Conservation (phyloP, 2,797 vertebrate genomes). For the Crocidura indochinensis region DNA sequence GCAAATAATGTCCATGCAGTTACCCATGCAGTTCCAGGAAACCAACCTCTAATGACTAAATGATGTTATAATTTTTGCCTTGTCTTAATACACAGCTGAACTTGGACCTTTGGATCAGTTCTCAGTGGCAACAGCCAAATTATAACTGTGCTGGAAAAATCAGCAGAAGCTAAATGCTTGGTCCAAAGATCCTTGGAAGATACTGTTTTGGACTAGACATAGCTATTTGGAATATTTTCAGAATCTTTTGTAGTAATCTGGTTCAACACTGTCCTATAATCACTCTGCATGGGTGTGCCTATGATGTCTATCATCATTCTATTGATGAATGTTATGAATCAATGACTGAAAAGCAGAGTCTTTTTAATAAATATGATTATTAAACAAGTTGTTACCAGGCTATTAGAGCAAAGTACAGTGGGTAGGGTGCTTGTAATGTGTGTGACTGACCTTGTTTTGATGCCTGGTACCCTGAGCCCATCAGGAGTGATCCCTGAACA, state of each 20-base stretch:
- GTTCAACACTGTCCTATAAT: background rate
- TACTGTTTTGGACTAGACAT: conserved; percentile 8
- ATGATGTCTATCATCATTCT: too few relatives aligned
- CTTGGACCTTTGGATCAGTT: background rate
- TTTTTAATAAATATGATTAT: background rate
- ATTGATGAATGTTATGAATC: conserved; percentile 23
- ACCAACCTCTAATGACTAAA: background rate
- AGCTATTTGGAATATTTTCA: background rate
- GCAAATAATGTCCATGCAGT: too few relatives aligned
- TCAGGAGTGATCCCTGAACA: too few relatives aligned
- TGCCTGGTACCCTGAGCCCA: too few relatives aligned
- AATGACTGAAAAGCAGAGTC: background rate
- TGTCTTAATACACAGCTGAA: conserved; percentile 22
- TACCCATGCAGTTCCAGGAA: background rate
- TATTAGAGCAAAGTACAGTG: background rate
- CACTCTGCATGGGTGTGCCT: background rate
- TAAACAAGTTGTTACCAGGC: conserved; percentile 32
- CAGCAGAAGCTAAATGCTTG: background rate
- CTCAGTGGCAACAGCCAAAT: background rate
- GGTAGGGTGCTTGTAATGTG: too few relatives aligned
- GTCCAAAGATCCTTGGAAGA: background rate
- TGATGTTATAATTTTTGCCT: background rate
- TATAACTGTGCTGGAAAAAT: background rate
- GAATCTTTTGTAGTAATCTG: background rate
- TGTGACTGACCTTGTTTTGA: too few relatives aligned